Base-by-base conservation (phyloP, 2,888 invertebrate species). In the Meloe dianella region DNA sequence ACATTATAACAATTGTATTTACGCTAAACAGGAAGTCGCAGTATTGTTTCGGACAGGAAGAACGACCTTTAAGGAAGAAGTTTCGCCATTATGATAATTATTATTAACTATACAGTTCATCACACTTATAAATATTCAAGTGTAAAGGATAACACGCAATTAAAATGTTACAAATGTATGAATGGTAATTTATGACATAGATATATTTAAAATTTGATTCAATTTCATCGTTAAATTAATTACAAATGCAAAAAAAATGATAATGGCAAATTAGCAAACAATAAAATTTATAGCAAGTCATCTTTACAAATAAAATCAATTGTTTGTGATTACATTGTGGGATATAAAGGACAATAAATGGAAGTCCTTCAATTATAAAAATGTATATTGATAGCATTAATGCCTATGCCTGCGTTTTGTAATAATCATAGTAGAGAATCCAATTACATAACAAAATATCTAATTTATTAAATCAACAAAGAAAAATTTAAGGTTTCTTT, bases 1-100 rank as follows among this genome's bases (percentile, higher is more conserved):
- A 79, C 75, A 76, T 70, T 69, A 70, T 75, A 78, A 78, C 76
- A 75, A 72, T 72, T 73, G 71, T 70, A 66, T 71, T 58, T 70
- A 68, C 66, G 65, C 65, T 71, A 63, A 70, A 72, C 75, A 72
- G 77, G 77, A 77, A 73, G 72, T 75, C 72, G 70, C 70, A 71
- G 69, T 61, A 58, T 63, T 66, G 70, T 56, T 62, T 60, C 22
- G 64, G 64, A 64, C 71, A 70, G 75, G 74, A 72, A 73, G 68
- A 62, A 66, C 57, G 69, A 67, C 63, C 71, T 73, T 69, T 67
- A 67, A 67, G 67, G 67, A 67, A 67, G 67, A 64, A 67, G 67
- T 64, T 67, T 67, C 29, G 64, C 64, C 57, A 61, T 59, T 61
- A 61, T 67, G 67, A 67, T 64, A 58, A 61, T 64, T 60, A 35